These are phyloP conservation scores for Channa striata DNA, from an alignment of 2,797 vertebrate genomes.

Conservation along the genomic window DNA sequence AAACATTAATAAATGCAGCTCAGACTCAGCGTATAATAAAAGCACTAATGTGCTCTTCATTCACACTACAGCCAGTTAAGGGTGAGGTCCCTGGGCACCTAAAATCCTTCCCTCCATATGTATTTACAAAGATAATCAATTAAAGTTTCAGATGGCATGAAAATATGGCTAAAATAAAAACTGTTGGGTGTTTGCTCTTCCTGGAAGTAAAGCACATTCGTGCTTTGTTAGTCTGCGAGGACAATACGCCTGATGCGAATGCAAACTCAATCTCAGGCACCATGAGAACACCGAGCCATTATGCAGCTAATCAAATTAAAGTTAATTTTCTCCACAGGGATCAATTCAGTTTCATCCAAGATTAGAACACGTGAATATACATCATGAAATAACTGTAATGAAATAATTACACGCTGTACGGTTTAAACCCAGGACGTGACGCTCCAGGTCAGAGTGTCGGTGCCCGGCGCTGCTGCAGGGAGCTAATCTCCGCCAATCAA, in stretches of 20 bases:
- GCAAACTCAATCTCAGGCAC: constrained; percentile 12
- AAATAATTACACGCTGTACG: background rate
- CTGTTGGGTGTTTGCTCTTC: constrained; percentile 23
- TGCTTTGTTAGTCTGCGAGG: background rate
- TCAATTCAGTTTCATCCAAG: constrained; percentile 9
- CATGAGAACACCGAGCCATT: constrained; percentile 8
- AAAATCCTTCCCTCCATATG: too few species aligned
- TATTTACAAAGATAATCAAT: too few species aligned
- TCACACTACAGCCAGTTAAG: too few species aligned
- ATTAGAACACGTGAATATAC: constrained; percentile 14
- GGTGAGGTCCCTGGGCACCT: background rate
- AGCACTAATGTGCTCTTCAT: too few species aligned
- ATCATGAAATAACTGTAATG: constrained; percentile 14
- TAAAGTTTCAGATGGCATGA: too few species aligned
- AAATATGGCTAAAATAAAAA: too few species aligned
- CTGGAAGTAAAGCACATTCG: constrained; percentile 14
- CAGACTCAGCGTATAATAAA: too few species aligned
- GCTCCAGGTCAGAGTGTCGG: constrained; percentile 29
- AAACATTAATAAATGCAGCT: too few species aligned
- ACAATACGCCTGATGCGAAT: constrained; percentile 1
- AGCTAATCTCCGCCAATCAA: constrained; percentile 56
- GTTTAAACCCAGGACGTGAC: background rate
- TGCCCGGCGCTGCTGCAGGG: constrained; percentile 22
- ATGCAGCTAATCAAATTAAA: constrained; percentile 27
- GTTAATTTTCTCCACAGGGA: constrained; percentile 40